Evolutionary conservation across 1,140 invertebrate genomes (phyloP), one percentile per base, ranked within the genome.

Genomic region (Heliothis subflexa): DNA sequence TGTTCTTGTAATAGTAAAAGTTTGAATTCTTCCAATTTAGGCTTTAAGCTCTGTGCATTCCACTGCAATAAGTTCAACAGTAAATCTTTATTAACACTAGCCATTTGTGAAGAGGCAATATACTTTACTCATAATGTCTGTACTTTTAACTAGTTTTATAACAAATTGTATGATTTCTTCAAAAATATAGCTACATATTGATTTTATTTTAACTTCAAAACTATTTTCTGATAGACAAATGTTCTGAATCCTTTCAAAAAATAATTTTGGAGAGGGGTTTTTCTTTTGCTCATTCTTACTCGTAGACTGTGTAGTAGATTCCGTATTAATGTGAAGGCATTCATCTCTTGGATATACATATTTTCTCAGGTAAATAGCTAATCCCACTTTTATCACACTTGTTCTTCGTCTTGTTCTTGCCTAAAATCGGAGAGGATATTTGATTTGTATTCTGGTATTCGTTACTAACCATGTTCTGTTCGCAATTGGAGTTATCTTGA

Each of bases 41-140:
- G 80, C 52, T 77, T 78, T 81, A 59, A 75, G 80, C 3, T 75
- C 64, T 13, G 57, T 66, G 5, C 64, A 59, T 59, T 59, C 55
- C 55, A 59, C 55, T 59, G 55, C 21, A 59, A 12, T 28, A 59
- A 25, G 11, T 59, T 59, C 12, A 59, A 13, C 21, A 25, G 0
- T 25, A 59, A 21, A 11, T 59, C 21, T 12, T 21, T 21, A 25
- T 28, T 57, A 25, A 10, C 2, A 25, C 28, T 28, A 28, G 18
- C 21, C 55, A 59, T 59, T 59, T 54, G n/a, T 54, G 21, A 75
- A 82, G 52, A 64, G n/a, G 0, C 71, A 50, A 77, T 68, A 71
- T 49, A 84, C 25, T 33, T n/a, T 70, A 25, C 70, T 78, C 14
- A 80, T 45, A 16, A 84, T 57, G 18, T 78, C 52, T 16, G n/a